Evolutionary conservation across 2,888 invertebrate genomes (phyloP), one percentile per base, ranked within the genome.

Genomic region (Stenurella melanura): DNA sequence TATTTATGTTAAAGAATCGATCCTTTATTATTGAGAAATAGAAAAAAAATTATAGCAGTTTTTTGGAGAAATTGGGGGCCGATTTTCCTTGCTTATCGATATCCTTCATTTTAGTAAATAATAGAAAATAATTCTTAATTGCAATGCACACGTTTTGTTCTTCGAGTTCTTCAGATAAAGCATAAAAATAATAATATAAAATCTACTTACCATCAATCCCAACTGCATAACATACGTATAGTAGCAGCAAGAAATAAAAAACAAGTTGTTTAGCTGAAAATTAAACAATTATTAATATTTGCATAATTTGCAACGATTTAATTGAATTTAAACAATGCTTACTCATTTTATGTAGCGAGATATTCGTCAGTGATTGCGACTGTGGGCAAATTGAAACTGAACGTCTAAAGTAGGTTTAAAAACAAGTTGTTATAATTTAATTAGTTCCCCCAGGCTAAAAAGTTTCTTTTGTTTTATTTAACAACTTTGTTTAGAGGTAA

Each of bases 251-350:
- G 26, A 38, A 70, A 38, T n/a, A 61, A 21, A 70, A 11, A 50
- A 70, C 60, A n/a, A 38, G 60, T 21, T 56, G 19, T 50, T 60
- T 70, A 60, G 42, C 70, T 70, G 50, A 42, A 70, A 70, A 70
- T 70, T 58, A 60, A 60, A 11, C 42, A n/a, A 60, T 57, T 34
- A 21, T 61, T 30, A 30, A 18, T 0, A 57, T 34, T 18, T 9
- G 12, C 54, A 57, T 30, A 26, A 54, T 26, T 17, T 34, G 50
- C 50, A 50, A 6, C 12, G 15, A 42, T 4, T 12, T 50, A 50
- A 21, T 19, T 58, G 2, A 58, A 58, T 42, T 60, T 19, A 38
- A 34, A 42, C n/a, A 15, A 57, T 57, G 12, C 42, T 70, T 50
- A 70, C 70, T 38, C 70, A 70, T 64, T 42, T 64, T 42, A n/a